Percentiles rank a stretch among this genome's conserved stretches.
These are phyloP conservation scores for Rapana venosa DNA, from an alignment of 2,888 invertebrate genomes.

Conservation along the genomic window DNA sequence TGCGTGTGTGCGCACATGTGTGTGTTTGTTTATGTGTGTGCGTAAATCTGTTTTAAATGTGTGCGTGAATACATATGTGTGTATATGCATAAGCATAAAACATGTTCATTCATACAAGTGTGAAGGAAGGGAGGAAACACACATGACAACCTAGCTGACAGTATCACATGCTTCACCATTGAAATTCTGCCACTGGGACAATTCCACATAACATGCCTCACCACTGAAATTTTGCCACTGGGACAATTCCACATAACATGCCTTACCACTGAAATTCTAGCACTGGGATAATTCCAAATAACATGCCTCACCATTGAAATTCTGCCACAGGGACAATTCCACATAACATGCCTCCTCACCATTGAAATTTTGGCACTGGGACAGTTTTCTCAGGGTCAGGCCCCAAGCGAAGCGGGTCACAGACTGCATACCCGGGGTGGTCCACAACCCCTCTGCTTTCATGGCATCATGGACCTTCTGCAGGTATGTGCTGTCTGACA, in stretches of 20 bases:
- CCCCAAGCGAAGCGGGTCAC: constrained; percentile 86
- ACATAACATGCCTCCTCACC: no score
- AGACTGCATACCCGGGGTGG: constrained; percentile 79
- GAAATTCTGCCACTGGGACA: no score
- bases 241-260: no score
- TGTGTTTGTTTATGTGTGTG: background rate
- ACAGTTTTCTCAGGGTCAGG: constrained; percentile 81
- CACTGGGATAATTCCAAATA: constrained; percentile 78
- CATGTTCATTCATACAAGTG: background rate
- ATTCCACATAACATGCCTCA: no score
- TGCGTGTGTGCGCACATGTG: no score
- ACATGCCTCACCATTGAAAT: constrained; percentile 64
- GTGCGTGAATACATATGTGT: background rate
- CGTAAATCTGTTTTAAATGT: background rate
- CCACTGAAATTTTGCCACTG: constrained; percentile 72
- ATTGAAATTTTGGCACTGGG: constrained; percentile 73
- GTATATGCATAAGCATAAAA: background rate
- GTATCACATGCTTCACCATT: no score
- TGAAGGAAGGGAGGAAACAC: background rate
- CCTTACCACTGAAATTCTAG: constrained; percentile 65
- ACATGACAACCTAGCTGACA: no score
- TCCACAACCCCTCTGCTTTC: constrained; percentile 77
- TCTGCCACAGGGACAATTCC: constrained; percentile 76
- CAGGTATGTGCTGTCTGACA: constrained; percentile 73
- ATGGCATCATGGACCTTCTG: constrained; percentile 81